Evolutionary conservation across 2,888 invertebrate genomes (phyloP).

Genomic region (Uloborus plumipes): DNA sequence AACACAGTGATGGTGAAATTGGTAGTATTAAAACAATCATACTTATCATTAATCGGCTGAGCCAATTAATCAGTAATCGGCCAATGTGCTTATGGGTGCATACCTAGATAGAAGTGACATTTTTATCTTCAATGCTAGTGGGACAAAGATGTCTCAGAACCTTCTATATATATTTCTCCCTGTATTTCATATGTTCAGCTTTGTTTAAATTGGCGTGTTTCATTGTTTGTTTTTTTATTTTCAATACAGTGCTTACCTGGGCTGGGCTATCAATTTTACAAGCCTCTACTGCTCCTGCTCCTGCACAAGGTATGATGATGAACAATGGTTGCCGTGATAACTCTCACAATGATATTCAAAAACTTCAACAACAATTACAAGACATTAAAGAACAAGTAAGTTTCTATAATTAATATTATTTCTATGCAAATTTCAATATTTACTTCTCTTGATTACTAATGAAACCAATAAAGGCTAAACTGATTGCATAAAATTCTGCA

Average conservation of each 20-base stretch:
- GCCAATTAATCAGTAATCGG: too few relatives aligned
- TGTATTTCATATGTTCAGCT: neutral
- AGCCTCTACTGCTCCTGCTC: slow-evolving; percentile 32
- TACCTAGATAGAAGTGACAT: too few relatives aligned
- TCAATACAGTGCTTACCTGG: slow-evolving; percentile 24
- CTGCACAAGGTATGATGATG: slow-evolving; percentile 68
- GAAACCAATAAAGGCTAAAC: too few relatives aligned
- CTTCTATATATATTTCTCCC: neutral
- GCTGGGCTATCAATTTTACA: slow-evolving; percentile 36
- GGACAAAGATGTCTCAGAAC: neutral
- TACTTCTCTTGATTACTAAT: too few relatives aligned
- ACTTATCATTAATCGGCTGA: too few relatives aligned
- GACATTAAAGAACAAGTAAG: slow-evolving; percentile 97
- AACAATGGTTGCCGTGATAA: slow-evolving; percentile 81
- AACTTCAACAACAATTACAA: slow-evolving; percentile 92
- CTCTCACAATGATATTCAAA: slow-evolving; percentile 84
- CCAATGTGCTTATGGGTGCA: too few relatives aligned
- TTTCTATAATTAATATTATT: too few relatives aligned
- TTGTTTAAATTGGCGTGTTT: neutral
- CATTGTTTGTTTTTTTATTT: neutral
- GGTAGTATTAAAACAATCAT: too few relatives aligned
- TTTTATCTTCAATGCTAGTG: too few relatives aligned
- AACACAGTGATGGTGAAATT: too few relatives aligned
- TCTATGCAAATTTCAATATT: too few relatives aligned
- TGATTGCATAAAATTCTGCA: too few relatives aligned